phyloP scores from a whole-genome alignment of 2,797 vertebrate species.

The Arnoldichthys spilopterus region DNA sequence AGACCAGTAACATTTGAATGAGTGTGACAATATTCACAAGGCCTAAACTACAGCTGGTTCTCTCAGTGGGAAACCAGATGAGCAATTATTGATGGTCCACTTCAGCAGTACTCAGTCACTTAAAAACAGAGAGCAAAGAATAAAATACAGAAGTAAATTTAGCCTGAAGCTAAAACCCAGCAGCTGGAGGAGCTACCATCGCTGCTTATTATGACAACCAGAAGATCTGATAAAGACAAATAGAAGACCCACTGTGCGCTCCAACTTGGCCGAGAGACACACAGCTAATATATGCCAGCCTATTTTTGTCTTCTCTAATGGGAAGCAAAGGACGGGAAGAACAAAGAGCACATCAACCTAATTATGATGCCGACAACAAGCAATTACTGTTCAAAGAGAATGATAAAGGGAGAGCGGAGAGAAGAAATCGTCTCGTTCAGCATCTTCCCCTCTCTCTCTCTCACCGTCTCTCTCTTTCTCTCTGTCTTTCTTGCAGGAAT shows the following conservation, averaged over 20 bases:
- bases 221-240: not conserved
- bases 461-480: not conserved
- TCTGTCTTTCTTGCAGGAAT: not conserved
- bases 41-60: not conserved
- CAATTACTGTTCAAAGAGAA: constrained; percentile 42
- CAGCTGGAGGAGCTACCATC: not conserved
- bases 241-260: not conserved
- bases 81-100: not conserved
- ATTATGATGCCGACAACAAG: constrained; percentile 32
- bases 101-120: not conserved
- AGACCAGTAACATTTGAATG: not conserved
- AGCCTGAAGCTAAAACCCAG: not conserved
- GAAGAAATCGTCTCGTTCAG: not conserved
- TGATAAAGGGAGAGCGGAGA: constrained; percentile 22
- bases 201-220: not conserved
- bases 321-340: constrained; percentile 21
- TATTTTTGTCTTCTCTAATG: constrained; percentile 15
- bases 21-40: not conserved
- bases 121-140: not conserved
- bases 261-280: not conserved
- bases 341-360: constrained; percentile 36
- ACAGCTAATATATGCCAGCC: constrained; percentile 2
- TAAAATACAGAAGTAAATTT: not conserved
- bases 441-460: too few relatives aligned
- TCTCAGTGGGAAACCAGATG: not conserved